Evolutionary conservation across 2,797 vertebrate species (phyloP).

Genomic region (Siniperca obscura): DNA sequence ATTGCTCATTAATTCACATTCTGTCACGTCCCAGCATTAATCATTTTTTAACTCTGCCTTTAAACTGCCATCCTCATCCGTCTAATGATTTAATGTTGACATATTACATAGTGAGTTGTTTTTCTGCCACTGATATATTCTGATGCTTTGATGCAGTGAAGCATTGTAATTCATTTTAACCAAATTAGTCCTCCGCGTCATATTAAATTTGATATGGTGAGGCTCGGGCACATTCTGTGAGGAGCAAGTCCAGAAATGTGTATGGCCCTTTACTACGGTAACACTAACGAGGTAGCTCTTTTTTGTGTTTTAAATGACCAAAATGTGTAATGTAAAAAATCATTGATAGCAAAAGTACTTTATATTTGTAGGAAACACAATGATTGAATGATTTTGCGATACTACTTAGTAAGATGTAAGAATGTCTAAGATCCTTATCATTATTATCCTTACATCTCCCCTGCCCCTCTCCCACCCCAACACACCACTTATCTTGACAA

Average conservation of each 20-base stretch:
- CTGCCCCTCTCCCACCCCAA: slow-evolving; percentile 10
- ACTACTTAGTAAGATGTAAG: slow-evolving; percentile 15
- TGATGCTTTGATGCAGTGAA: slow-evolving; percentile 63
- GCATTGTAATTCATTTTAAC: slow-evolving; percentile 65
- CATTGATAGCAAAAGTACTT: slow-evolving; percentile 1
- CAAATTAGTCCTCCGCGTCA: slow-evolving; percentile 52
- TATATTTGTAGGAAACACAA: slow-evolving; percentile 10
- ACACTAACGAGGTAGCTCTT: background rate
- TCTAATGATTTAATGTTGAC: slow-evolving; percentile 73
- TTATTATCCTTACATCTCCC: slow-evolving; percentile 34
- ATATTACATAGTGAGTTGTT: slow-evolving; percentile 71
- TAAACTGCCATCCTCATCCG: slow-evolving; percentile 70
- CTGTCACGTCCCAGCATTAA: slow-evolving; percentile 71
- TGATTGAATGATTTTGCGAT: background rate
- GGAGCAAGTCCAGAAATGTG: slow-evolving; percentile 17
- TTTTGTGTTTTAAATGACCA: background rate
- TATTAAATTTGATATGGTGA: slow-evolving; percentile 62
- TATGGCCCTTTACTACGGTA: background rate
- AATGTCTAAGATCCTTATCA: slow-evolving; percentile 46
- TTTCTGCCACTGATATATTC: slow-evolving; percentile 67
- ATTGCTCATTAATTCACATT: slow-evolving; percentile 71
- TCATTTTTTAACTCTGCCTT: slow-evolving; percentile 64
- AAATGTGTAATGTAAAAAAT: background rate
- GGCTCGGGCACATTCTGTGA: slow-evolving; percentile 21
- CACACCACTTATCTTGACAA: slow-evolving; percentile 52